A percentile compares a stretch with the other conserved stretches of the same genome.
Evolutionary conservation across 2,797 vertebrate genomes (phyloP).

Genomic region (Tympanoctomys barrerae): DNA sequence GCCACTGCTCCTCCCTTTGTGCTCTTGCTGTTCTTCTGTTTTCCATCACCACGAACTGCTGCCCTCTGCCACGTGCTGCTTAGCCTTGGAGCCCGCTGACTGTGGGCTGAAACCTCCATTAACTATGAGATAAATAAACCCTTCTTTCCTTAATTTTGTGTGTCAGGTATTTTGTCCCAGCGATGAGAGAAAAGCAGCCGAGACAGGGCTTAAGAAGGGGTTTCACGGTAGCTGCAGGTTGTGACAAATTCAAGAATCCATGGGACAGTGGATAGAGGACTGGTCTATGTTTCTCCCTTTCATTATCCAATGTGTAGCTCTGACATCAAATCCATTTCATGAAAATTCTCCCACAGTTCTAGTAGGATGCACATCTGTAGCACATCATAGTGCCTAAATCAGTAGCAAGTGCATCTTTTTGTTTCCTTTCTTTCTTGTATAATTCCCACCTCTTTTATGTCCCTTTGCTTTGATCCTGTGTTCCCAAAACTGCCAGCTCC

Average conservation of each 20-base stretch:
- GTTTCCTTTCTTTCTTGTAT: neutral
- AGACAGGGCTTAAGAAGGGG: neutral
- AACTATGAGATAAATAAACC: no score
- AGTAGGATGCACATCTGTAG: no score
- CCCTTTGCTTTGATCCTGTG: neutral
- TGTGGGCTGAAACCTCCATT: no score
- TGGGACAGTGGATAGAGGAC: neutral
- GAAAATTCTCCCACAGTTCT: neutral
- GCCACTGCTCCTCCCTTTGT: no score
- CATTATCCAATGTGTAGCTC: neutral
- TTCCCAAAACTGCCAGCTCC: neutral
- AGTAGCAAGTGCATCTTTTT: neutral
- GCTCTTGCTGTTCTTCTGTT: no score
- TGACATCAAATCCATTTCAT: neutral
- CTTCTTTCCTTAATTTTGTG: no score
- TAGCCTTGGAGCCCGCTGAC: no score
- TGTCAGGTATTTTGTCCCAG: no score
- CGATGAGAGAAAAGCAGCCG: no score
- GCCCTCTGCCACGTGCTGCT: no score
- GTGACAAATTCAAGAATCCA: neutral
- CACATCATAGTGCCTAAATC: neutral
- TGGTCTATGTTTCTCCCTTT: rapidly evolving
- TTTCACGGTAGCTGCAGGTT: neutral
- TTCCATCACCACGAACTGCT: no score
- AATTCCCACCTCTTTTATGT: neutral